Conservation (phyloP, 1,140 invertebrate genomes). For the Pollicipes pollicipes region DNA sequence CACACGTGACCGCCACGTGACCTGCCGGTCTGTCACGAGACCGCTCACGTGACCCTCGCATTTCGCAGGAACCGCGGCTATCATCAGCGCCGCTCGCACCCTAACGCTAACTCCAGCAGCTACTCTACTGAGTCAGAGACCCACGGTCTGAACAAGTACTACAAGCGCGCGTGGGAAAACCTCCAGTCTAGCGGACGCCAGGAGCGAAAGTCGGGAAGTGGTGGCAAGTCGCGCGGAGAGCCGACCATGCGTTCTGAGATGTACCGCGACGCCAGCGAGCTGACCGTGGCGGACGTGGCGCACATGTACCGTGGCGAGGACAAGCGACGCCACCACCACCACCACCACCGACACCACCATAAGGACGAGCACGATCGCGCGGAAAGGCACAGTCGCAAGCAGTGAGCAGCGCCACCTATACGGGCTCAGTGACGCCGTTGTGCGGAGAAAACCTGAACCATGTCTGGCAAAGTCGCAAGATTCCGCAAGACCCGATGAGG, state of each 20-base stretch:
- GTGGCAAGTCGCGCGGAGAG: constrained; percentile 27
- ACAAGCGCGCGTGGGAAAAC: constrained; percentile 80
- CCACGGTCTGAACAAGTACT: constrained; percentile 61
- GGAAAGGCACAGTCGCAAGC: background rate
- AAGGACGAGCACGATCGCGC: constrained; percentile 20
- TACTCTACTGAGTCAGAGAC: constrained; percentile 52
- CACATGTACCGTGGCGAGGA: constrained; percentile 37
- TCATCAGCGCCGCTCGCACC: constrained; percentile 23
- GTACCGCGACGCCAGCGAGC: constrained; percentile 56
- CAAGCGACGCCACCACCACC: constrained; percentile 61
- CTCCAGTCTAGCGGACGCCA: constrained; percentile 45
- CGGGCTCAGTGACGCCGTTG: constrained; percentile 14
- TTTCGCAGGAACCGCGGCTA: constrained; percentile 21
- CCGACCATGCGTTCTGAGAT: constrained; percentile 31
- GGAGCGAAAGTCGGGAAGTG: constrained; percentile 47
- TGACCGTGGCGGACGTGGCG: constrained; percentile 53
- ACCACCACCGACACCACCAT: constrained; percentile 52
- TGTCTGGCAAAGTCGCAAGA: no score
- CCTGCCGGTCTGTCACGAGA: background rate
- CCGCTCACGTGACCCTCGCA: constrained; percentile 16
- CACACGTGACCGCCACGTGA: constrained; percentile 3
- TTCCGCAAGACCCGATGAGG: no score
- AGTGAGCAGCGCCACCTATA: constrained; percentile 5
- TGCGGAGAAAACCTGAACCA: constrained; percentile 15
- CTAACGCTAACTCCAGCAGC: constrained; percentile 24